A percentile compares a stretch with the other conserved stretches of the same genome.
Evolutionary conservation across 1,140 invertebrate genomes (phyloP).

Genomic region (Zaprionus ornatus): DNA sequence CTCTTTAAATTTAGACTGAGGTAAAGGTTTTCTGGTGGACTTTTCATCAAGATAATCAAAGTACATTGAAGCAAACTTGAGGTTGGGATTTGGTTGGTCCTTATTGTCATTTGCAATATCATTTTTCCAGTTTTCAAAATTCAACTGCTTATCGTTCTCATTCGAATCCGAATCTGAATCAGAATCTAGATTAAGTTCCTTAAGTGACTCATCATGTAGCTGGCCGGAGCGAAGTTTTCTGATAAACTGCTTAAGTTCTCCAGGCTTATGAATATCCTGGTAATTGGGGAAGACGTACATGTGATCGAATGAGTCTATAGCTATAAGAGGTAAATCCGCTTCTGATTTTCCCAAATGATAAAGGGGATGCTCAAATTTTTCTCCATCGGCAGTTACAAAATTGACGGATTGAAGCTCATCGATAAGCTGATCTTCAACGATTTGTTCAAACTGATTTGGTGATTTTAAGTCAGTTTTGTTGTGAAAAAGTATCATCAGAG

Average conservation of each 20-base stretch:
- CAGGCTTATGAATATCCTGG: slow-evolving; percentile 47
- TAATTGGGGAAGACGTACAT: slow-evolving; percentile 53
- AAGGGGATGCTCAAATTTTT: slow-evolving; percentile 36
- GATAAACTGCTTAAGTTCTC: slow-evolving; percentile 45
- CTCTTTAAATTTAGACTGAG: slow-evolving; percentile 57
- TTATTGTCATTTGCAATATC: neutral
- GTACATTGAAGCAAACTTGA: neutral
- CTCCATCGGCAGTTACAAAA: slow-evolving; percentile 45
- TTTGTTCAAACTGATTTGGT: slow-evolving; percentile 27
- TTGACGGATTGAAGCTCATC: slow-evolving; percentile 17
- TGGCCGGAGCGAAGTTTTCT: slow-evolving; percentile 15
- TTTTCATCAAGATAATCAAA: neutral
- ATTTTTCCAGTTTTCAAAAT: neutral
- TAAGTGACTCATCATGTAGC: slow-evolving; percentile 22
- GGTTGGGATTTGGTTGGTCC: neutral
- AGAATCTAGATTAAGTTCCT: neutral
- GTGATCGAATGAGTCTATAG: slow-evolving; percentile 53
- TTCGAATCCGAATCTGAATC: neutral
- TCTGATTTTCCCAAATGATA: slow-evolving; percentile 40
- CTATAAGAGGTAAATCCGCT: slow-evolving; percentile 50
- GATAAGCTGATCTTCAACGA: slow-evolving; percentile 6
- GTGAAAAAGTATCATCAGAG: slow-evolving; percentile 55
- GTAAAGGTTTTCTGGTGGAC: neutral
- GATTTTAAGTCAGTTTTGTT: slow-evolving; percentile 18
- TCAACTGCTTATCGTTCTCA: neutral